A percentile compares a stretch with the other conserved stretches of the same genome.
phyloP scores from a whole-genome alignment of 2,113 vertebrate genomes.

The Tragulus kanchil region DNA sequence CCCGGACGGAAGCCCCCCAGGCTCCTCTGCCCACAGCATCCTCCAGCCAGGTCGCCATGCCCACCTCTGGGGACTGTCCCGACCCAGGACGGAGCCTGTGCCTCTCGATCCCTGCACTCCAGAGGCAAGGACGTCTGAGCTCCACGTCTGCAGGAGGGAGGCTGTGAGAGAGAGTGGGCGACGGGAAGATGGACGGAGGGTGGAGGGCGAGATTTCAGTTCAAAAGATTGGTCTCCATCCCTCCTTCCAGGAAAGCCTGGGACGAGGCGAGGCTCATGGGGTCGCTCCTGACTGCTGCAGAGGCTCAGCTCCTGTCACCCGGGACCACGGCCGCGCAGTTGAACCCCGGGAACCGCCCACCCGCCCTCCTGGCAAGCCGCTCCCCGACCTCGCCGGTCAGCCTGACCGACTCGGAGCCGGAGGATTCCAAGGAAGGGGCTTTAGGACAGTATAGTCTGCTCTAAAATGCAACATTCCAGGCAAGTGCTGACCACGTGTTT shows the following conservation, averaged over 20 bases:
- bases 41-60: not conserved
- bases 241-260: not conserved
- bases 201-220: not conserved
- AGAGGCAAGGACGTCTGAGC: not conserved
- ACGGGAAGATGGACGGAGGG: not conserved
- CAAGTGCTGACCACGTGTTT: not conserved
- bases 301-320: not conserved
- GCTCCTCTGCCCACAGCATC: not conserved
- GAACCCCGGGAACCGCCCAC: not conserved
- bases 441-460: not conserved
- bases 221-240: not conserved
- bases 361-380: not conserved
- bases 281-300: not conserved
- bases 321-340: too few species aligned
- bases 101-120: not conserved
- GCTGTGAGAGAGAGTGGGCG: not conserved
- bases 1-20: not conserved
- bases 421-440: not conserved
- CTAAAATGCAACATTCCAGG: not conserved
- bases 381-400: not conserved
- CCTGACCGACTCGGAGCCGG: not conserved
- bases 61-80: not conserved
- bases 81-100: accelerated
- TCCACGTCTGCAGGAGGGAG: not conserved
- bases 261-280: not conserved